Evolutionary conservation across 2,888 invertebrate genomes (phyloP), one percentile per base, ranked within the genome.

Genomic region (Eubasilissa splendida): DNA sequence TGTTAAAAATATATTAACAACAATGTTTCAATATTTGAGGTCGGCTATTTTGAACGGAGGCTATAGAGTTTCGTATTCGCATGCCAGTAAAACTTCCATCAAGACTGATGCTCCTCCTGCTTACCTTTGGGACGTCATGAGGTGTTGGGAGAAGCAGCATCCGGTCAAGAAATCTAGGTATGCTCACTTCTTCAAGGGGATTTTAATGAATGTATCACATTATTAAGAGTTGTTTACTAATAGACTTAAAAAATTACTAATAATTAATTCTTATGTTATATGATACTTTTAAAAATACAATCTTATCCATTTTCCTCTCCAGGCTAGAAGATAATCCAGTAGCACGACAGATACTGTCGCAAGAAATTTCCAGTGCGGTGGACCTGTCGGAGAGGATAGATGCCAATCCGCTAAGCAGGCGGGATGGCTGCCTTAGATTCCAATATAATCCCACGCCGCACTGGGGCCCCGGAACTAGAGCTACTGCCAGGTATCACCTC

Each of bases 31-130:
- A 22, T 22, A 78, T 84, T 91, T 87, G 87, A 96, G 98, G 85
- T 99, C 99, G 0, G 98, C 97, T 0, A 88, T 99, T 75, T 87
- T 98, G 80, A 96, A 97, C 88, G 96, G 95, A 0, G 98, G 98
- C 0, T 97, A 96, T 88, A 91, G 93, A 85, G 98, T 99, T 3
- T 99, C 99, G 0, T 94, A 94, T 85, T 97, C 99, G 0, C 99
- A 99, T 89, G 95, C 96, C 79, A 93, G 93, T 83, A 96, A 95
- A 86, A 93, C 93, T 84, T 97, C 98, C 0, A 90, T 99, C 33
- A 99, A 99, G 89, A 99, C 99, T 0, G 91, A 96, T 86, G 99
- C 99, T 3, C 97, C 99, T 0, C 89, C 94, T 59, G 88, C 90
- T 1, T 91, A 98, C 10, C 86, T 99, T 22, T 99, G 99, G 99